Conservation (phyloP, 2,113 vertebrate species). For the Lampris incognitus region DNA sequence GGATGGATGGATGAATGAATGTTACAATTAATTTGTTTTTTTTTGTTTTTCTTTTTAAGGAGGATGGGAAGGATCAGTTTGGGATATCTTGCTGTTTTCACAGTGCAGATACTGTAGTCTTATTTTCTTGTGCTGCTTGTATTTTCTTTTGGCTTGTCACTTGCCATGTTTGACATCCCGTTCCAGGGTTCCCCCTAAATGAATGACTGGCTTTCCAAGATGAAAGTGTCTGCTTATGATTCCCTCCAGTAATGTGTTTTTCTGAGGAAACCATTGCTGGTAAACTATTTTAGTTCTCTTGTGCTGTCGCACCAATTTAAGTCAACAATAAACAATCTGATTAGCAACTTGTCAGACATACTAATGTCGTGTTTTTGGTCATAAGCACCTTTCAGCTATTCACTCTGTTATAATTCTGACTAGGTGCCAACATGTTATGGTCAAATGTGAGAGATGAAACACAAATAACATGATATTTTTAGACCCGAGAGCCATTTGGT, state of each 20-base stretch:
- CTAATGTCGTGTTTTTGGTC: neutral
- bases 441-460: neutral
- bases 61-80: no score
- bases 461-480: no score
- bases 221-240: slow-evolving; percentile 1
- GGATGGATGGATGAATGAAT: no score
- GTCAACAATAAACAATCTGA: neutral
- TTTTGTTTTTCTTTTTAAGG: no score
- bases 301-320: neutral
- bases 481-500: no score
- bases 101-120: neutral
- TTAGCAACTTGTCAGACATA: slow-evolving; percentile 8
- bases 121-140: neutral
- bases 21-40: no score
- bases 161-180: slow-evolving; percentile 10
- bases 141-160: neutral
- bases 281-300: neutral
- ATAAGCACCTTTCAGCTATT: neutral
- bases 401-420: neutral
- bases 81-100: neutral
- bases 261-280: neutral
- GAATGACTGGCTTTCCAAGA: slow-evolving; percentile 4
- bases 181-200: slow-evolving; percentile 8
- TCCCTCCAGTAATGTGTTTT: neutral
- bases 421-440: neutral